phyloP scores from a whole-genome alignment of 2,113 vertebrate species.

The Tragelaphus strepsiceros region DNA sequence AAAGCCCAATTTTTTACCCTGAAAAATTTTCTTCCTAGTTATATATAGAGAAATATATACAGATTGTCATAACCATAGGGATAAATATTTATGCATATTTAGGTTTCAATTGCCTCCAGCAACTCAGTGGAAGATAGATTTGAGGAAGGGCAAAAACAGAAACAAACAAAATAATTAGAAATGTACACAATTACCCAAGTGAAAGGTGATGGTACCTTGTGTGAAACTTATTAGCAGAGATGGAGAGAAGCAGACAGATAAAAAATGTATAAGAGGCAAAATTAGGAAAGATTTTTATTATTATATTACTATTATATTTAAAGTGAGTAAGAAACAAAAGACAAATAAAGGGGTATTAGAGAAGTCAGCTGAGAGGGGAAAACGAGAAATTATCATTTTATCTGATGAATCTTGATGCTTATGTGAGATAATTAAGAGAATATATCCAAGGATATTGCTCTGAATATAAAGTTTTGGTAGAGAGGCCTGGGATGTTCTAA shows the following conservation, averaged over 20 bases:
- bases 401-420: neutral
- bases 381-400: neutral
- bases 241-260: neutral
- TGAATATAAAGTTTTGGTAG: neutral
- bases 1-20: neutral
- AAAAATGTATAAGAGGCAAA: neutral
- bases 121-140: neutral
- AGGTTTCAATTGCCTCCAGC: neutral
- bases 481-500: too few relatives aligned
- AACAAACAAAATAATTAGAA: neutral
- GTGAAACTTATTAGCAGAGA: neutral
- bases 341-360: neutral
- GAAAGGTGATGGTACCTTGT: neutral
- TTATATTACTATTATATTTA: neutral
- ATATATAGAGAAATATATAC: neutral
- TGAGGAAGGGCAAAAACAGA: neutral
- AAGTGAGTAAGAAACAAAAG: neutral
- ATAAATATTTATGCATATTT: neutral
- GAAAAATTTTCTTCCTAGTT: neutral
- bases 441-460: neutral
- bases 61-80: neutral
- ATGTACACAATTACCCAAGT: neutral
- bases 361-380: neutral
- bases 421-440: neutral
- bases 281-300: neutral